A percentile compares a stretch with the other conserved stretches of the same genome.
These are phyloP conservation scores for Halcyon smyrnensis DNA, from an alignment of 2,797 vertebrate species.

Conservation along the genomic window DNA sequence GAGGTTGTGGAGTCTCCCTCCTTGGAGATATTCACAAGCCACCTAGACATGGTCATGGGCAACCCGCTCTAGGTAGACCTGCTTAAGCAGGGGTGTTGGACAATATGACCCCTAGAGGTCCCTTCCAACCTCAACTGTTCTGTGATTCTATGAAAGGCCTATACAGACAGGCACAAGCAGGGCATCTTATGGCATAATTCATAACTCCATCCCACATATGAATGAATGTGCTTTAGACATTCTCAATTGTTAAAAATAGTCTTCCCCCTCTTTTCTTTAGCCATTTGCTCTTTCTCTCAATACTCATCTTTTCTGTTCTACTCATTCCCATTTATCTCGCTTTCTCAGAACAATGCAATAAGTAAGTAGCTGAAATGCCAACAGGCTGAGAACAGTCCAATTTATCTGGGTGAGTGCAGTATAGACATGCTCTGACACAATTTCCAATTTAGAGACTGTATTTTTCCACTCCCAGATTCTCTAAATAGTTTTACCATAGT, in stretches of 20 bases:
- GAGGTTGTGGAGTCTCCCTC: no score
- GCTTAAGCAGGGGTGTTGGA: background rate
- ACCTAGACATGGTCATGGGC: background rate
- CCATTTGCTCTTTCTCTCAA: background rate
- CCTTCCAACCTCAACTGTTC: background rate
- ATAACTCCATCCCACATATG: background rate
- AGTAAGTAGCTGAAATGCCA: background rate
- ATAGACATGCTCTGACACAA: background rate
- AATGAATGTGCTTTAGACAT: background rate
- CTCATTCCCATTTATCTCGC: background rate
- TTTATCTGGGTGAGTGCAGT: background rate
- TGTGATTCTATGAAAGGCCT: background rate
- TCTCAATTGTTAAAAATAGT: background rate
- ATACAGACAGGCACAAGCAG: background rate
- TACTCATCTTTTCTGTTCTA: background rate
- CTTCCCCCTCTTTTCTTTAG: background rate
- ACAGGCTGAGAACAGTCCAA: background rate
- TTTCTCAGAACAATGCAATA: background rate
- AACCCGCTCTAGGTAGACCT: background rate
- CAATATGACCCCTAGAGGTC: background rate
- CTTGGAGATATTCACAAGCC: background rate
- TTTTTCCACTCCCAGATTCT: background rate
- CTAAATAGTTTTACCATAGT: background rate
- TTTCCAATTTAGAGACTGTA: background rate
- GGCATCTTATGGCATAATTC: background rate